Evolutionary conservation across 2,113 vertebrate species (phyloP).

Genomic region (Phrynocephalus versicolor): DNA sequence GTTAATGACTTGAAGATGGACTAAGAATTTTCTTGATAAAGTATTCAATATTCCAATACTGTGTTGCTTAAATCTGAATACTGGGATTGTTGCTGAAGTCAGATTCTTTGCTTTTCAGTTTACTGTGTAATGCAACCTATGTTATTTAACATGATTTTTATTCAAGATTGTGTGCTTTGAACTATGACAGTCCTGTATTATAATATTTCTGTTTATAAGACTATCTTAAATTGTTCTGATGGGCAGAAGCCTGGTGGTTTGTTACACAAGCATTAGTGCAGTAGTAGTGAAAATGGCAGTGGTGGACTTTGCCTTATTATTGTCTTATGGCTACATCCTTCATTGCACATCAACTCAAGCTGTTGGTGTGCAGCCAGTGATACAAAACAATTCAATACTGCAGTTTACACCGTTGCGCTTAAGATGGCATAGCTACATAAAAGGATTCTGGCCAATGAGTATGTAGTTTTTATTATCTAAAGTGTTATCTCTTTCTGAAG

Average conservation of each 20-base stretch:
- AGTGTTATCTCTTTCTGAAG: slow-evolving; percentile 27
- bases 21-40: slow-evolving; percentile 31
- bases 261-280: too few relatives aligned
- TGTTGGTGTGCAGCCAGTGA: too few relatives aligned
- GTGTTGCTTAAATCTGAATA: background rate
- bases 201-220: slow-evolving; percentile 7
- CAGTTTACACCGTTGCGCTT: too few relatives aligned
- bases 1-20: background rate
- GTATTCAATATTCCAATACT: slow-evolving; percentile 10
- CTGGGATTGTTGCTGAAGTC: slow-evolving; percentile 21
- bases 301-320: too few relatives aligned
- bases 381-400: too few relatives aligned
- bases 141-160: slow-evolving; percentile 10
- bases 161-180: background rate
- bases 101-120: slow-evolving; percentile 1
- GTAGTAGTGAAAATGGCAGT: too few relatives aligned
- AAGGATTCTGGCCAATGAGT: background rate
- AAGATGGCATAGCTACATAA: too few relatives aligned
- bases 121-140: background rate
- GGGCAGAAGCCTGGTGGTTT: too few relatives aligned
- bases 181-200: slow-evolving; percentile 8
- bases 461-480: slow-evolving; percentile 29
- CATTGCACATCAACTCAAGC: too few relatives aligned
- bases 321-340: too few relatives aligned
- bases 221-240: slow-evolving; percentile 11